Evolutionary conservation across 2,888 invertebrate genomes (phyloP).

Genomic region (Leptinotarsa haldemani): DNA sequence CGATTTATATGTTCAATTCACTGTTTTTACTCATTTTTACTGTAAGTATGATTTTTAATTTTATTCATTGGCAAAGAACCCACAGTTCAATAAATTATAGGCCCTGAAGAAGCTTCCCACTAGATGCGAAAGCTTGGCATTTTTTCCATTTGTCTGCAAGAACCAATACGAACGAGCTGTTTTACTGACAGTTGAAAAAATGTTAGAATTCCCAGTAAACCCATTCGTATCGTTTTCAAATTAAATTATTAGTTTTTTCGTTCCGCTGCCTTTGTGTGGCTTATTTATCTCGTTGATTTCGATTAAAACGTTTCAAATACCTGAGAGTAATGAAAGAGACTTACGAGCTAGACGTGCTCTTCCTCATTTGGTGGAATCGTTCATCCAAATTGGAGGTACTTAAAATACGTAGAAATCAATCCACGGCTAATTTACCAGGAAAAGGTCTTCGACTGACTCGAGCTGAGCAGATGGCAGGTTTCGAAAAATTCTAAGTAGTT

Average conservation of each 20-base stretch:
- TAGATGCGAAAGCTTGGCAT: too few species aligned
- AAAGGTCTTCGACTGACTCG: conserved; percentile 22
- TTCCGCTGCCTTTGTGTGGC: conserved; percentile 46
- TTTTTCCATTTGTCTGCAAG: not conserved
- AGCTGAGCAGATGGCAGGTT: conserved; percentile 33
- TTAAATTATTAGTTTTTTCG: conserved; percentile 50
- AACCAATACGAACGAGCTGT: not conserved
- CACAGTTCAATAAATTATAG: too few species aligned
- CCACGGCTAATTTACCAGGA: conserved; percentile 34
- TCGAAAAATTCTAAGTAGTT: conserved; percentile 19
- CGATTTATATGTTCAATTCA: too few species aligned
- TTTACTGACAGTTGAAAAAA: conserved; percentile 14
- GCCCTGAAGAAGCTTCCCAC: too few species aligned
- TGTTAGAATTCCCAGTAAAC: conserved; percentile 33
- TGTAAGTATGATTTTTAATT: too few species aligned
- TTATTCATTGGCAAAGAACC: too few species aligned
- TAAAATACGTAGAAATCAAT: conserved; percentile 41
- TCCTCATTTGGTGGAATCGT: conserved; percentile 45
- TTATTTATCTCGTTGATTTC: conserved; percentile 51
- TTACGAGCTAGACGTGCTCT: conserved; percentile 54
- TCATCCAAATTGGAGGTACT: conserved; percentile 37
- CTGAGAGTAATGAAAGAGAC: conserved; percentile 53
- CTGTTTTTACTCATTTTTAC: too few species aligned
- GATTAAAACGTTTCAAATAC: conserved; percentile 59
- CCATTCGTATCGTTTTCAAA: conserved; percentile 43